These are phyloP conservation scores for Lithobates sylvaticus DNA, from an alignment of 2,797 vertebrate genomes.

Conservation along the genomic window DNA sequence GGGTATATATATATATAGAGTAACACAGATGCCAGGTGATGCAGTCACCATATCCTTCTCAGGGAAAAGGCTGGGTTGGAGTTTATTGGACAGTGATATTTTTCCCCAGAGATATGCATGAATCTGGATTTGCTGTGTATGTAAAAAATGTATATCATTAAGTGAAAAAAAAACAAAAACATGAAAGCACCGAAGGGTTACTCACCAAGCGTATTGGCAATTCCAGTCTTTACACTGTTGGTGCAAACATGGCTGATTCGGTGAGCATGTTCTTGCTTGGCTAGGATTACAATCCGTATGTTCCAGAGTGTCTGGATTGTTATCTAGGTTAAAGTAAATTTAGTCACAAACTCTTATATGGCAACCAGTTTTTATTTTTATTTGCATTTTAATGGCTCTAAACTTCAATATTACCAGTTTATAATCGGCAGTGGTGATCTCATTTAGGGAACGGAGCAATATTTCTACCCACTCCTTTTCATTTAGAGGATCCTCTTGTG, in stretches of 20 bases:
- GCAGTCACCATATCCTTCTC: no score
- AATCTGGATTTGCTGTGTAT: no score
- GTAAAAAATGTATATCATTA: no score
- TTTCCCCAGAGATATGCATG: no score
- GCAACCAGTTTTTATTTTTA: neutral
- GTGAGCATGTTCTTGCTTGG: slow-evolving; percentile 95
- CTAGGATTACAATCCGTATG: slow-evolving; percentile 92
- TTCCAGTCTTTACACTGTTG: slow-evolving; percentile 95
- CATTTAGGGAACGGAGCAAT: slow-evolving; percentile 84
- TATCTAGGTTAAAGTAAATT: slow-evolving; percentile 75
- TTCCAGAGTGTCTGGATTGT: slow-evolving; percentile 96
- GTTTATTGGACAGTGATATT: no score
- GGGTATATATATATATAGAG: no score
- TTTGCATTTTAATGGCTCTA: neutral
- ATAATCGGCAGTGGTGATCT: slow-evolving; percentile 93
- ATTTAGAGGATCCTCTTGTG: slow-evolving; percentile 92
- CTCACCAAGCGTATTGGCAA: slow-evolving; percentile 95
- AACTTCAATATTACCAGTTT: slow-evolving; percentile 82
- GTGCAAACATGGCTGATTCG: slow-evolving; percentile 94
- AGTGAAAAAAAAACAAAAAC: neutral
- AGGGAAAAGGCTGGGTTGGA: no score
- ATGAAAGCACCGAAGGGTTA: neutral
- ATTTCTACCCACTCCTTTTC: slow-evolving; percentile 94
- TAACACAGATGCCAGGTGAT: no score
- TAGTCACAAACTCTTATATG: slow-evolving; percentile 17